A percentile compares a stretch with the other conserved stretches of the same genome.
phyloP scores from a whole-genome alignment of 2,113 vertebrate genomes.

The Gavia stellata region DNA sequence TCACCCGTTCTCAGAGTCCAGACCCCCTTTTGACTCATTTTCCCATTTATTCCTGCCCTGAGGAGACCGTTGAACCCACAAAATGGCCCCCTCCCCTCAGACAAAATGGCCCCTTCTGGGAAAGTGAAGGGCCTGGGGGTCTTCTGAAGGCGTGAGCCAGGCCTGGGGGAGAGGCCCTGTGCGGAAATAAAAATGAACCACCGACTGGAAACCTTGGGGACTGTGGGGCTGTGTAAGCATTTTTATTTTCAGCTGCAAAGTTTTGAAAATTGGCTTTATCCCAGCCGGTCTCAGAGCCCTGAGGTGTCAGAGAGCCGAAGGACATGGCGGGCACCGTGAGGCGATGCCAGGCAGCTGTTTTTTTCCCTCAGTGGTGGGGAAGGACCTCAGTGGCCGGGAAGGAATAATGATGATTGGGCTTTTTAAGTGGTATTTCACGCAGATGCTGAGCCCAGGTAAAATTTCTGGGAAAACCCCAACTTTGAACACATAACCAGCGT shows the following conservation, averaged over 20 bases:
- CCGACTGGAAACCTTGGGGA: fast-evolving
- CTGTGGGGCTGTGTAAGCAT: fast-evolving
- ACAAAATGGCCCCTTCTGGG: constrained; percentile 44
- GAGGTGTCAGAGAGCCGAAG: too few relatives aligned
- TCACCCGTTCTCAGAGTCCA: fast-evolving
- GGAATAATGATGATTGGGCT: fast-evolving
- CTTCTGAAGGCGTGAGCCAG: neutral
- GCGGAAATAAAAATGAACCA: neutral
- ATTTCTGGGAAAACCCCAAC: neutral
- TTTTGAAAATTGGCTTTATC: neutral
- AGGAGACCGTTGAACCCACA: neutral
- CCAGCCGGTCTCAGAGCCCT: fast-evolving
- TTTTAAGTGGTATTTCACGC: fast-evolving
- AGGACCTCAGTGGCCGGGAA: neutral
- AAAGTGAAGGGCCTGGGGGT: fast-evolving
- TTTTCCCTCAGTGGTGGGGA: neutral
- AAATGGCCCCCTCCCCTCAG: constrained; percentile 49
- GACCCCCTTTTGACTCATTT: fast-evolving
- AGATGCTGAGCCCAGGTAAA: neutral
- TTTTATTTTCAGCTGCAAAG: neutral
- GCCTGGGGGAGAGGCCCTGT: neutral
- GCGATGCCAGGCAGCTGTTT: neutral
- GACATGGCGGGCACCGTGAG: fast-evolving
- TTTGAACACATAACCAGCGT: neutral
- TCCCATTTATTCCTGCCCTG: neutral